Evolutionary conservation across 2,113 vertebrate genomes (phyloP).

Genomic region (Macquaria ambigua): DNA sequence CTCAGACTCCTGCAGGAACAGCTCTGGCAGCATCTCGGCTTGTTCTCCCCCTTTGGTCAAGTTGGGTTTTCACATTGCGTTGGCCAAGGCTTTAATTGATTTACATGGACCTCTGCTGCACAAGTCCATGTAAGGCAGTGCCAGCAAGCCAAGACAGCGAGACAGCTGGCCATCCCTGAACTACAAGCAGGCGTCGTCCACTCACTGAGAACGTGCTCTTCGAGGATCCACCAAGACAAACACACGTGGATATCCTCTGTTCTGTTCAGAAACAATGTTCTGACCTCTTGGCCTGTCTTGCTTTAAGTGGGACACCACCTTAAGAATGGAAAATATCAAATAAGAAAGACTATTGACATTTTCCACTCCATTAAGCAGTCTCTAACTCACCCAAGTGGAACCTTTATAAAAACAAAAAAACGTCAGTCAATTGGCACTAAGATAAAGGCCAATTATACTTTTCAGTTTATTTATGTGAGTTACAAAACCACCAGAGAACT

Average conservation of each 20-base stretch:
- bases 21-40: conserved; percentile 54
- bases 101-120: conserved; percentile 66
- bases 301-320: conserved; percentile 9
- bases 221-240: conserved; percentile 16
- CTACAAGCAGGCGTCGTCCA: conserved; percentile 56
- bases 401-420: neutral
- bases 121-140: conserved; percentile 78
- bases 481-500: conserved; percentile 15
- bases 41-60: conserved; percentile 50
- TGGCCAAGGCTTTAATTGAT: conserved; percentile 69
- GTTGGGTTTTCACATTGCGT: conserved; percentile 50
- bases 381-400: conserved; percentile 1
- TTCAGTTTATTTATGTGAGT: conserved; percentile 11
- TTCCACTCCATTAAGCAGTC: neutral
- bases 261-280: conserved; percentile 15
- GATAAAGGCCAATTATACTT: conserved; percentile 4
- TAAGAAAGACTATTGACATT: neutral
- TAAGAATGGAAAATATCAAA: conserved; percentile 9
- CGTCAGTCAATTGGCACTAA: neutral
- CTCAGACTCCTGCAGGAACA: conserved; percentile 33
- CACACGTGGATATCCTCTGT: neutral
- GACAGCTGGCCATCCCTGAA: conserved; percentile 64
- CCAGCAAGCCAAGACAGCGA: conserved; percentile 49
- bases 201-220: conserved; percentile 4
- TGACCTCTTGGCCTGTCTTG: neutral